Evolutionary conservation across 2,888 invertebrate genomes (phyloP), one percentile per base, ranked within the genome.

Genomic region (Orchestes rusci): DNA sequence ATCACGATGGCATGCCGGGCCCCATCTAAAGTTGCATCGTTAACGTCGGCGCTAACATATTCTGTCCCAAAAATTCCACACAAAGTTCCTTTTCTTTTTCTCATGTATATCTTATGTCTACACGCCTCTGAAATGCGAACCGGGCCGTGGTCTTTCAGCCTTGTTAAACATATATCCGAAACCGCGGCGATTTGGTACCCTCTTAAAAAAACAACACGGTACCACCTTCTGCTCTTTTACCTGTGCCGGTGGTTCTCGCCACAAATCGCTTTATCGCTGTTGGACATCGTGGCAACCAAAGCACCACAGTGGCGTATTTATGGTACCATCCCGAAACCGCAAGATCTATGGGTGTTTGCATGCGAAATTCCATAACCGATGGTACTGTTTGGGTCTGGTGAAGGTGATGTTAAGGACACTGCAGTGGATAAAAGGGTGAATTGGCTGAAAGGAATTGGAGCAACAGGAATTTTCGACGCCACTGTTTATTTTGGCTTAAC

Each of bases 191-290:
- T 47, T 50, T 50, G 50, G 45, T 41, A 34, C 43, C 45, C 27
- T 42, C 38, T 44, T 40, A 39, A 43, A 43, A 43, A 31, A 36
- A 35, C 31, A 34, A 40, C 47, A 31, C 31, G 36, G 39, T 49
- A 50, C 49, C 52, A 47, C 50, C 47, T 48, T 47, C 48, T 28
- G 43, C 43, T 45, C 45, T 45, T 50, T 50, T 50, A 50, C 50
- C 50, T 50, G 50, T 50, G 45, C 57, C 56, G 45, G 45, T 50
- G 50, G 50, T 56, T 61, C 58, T 60, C 62, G 57, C 58, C 57
- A 58, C 56, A 61, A 64, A 64, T 63, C 62, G 63, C 57, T 60
- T 65, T 66, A 66, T 66, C 66, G 62, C 53, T 52, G 50, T 57
- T 62, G 63, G 62, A 63, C 64, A 66, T 66, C 66, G 50, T 56